Evolutionary conservation across 2,888 invertebrate species (phyloP), one percentile per base, ranked within the genome.

Genomic region (Osmoderma eremita): DNA sequence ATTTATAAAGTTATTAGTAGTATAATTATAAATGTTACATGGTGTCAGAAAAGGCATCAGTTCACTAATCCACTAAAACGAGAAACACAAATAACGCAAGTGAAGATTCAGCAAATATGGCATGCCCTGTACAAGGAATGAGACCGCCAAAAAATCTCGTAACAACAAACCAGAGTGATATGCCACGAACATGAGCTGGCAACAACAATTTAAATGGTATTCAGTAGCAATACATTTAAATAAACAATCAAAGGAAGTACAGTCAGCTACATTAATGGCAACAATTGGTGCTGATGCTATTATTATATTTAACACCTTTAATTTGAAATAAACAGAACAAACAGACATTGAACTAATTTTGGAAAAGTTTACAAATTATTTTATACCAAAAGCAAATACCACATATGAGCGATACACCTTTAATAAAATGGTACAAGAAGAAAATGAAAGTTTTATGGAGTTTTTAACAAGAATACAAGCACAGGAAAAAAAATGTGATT

Each of bases 251-350:
- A 24, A 24, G 5, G 24, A 5, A 24, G 24, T 24, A 24, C 24
- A 24, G 24, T 3, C 5, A 24, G 24, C 24, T 24, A 24, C 24
- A 24, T 24, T 24, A 24, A 24, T 24, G 24, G 5, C 5, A 5
- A 24, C 3, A 24, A 24, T 24, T 24, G 22, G 62, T 12, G 17
- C 45, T 10, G 22, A 62, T 22, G 62, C 62, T 12, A 13, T 45
- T 13, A 18, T 15, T 6, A 62, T 62, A 24, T 62, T 45, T 4
- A 62, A 62, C 2, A 62, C 48, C 10, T 62, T 62, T 22, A 42
- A 48, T 1, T 22, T 62, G 5, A 22, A 10, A 1, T n/a, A 62
- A 5, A 12, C n/a, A n/a, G 45, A 42, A 22, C 42, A 42, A 17
- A 18, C 12, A 22, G 17, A 45, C 45, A 22, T 62, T 12, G 13